Evolutionary conservation across 1,140 invertebrate species (phyloP), one percentile per base, ranked within the genome.

Genomic region (Drosophila trapezifrons): DNA sequence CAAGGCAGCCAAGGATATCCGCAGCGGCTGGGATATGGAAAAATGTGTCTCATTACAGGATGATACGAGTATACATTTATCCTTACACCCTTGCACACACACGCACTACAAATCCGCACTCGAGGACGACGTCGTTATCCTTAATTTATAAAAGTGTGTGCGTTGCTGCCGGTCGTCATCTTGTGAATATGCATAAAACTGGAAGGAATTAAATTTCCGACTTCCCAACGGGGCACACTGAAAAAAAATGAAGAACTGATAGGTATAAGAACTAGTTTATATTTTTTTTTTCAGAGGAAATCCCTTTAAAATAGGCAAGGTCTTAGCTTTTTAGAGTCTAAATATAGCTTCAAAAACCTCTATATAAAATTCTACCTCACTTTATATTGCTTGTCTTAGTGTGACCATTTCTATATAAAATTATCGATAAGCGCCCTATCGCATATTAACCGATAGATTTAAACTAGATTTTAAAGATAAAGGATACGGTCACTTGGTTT

Each of bases 131-230:
- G 62, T 89, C 80, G 85, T 89, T 87, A 89, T 87, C 58, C 84
- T 87, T 87, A 87, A 87, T 89, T 87, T 89, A 87, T 89, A 84
- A 87, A 89, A 89, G 80, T 84, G 80, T 84, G 80, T 86, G 80
- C 54, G 78, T 45, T 59, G 59, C 54, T 38, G 42, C 63, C 45
- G 3, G 69, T 54, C 76, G 37, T 87, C 82, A 87, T 83, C 83
- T 89, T 89, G 67, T 84, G 76, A 87, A 87, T 87, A 87, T 87
- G 80, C 84, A 89, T 84, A 47, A 80, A 89, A 64, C 67, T 83
- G 83, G 80, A 87, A 87, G 60, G 76, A 89, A 87, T 87, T 89
- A 77, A 83, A 78, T 87, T 89, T 87, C 65, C 56, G 51, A 60
- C 43, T 72, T 63, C 17, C 52, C 49, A 38, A 15, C n/a, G 12